Conservation (phyloP, 37 sponge, comb jelly and placozoan species). For the Cliona cf. orientalis region DNA sequence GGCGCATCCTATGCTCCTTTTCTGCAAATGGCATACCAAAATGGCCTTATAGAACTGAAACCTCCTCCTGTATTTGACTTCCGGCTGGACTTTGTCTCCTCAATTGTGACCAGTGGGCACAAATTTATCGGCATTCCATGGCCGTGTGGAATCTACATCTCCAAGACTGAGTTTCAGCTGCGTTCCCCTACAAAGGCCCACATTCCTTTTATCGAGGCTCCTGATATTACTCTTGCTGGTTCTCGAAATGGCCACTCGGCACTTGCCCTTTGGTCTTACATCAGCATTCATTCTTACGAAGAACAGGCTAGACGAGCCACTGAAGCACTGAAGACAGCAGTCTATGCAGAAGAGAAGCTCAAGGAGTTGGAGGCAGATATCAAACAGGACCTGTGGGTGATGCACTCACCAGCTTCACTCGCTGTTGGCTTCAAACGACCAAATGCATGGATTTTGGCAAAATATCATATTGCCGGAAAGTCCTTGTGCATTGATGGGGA, state of each 20-base stretch:
- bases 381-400: slow-evolving; percentile 17
- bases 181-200: background rate
- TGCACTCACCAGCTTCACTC: background rate
- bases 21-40: slow-evolving; percentile 19
- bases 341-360: background rate
- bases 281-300: slow-evolving; percentile 33
- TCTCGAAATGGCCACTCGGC: slow-evolving; percentile 45
- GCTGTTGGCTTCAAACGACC: slow-evolving; percentile 22
- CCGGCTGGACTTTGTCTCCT: slow-evolving; percentile 33
- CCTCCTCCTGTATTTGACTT: slow-evolving; percentile 28
- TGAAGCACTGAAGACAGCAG: background rate
- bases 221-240: slow-evolving; percentile 38
- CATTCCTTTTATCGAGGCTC: slow-evolving; percentile 7
- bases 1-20: slow-evolving; percentile 36
- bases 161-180: slow-evolving; percentile 1
- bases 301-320: background rate
- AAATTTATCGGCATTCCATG: slow-evolving; percentile 34
- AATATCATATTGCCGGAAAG: slow-evolving; percentile 6
- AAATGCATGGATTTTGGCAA: background rate
- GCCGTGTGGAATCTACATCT: slow-evolving; percentile 37
- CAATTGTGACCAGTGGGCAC: slow-evolving; percentile 45
- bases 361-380: slow-evolving; percentile 2
- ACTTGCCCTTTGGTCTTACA: slow-evolving; percentile 26
- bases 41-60: background rate
- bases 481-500: background rate